Base-by-base conservation (phyloP, 2,797 vertebrate genomes). In the Sebastes nivosus region DNA sequence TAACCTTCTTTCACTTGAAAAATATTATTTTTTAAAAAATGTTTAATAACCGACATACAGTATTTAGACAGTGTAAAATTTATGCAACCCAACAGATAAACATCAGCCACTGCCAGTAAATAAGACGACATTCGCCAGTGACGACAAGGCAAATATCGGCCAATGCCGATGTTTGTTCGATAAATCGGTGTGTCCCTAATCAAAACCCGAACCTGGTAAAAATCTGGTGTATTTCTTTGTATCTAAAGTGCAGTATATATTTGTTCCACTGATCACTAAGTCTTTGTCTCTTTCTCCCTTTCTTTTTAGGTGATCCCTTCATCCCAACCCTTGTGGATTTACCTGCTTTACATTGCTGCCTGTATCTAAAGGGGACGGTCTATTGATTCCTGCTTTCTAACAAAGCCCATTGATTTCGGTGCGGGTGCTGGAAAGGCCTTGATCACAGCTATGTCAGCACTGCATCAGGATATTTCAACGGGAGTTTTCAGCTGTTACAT, bases 331-430 rank as follows among this genome's bases (percentile, higher is more conserved):
- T 77, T 75, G 79, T 79, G 83, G 87, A 87, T 80, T 79, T 72
- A 57, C 80, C 77, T 3, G 16, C 42, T 46, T 8, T 46, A 46
- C 42, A 18, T 46, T 46, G n/a, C 66, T 46, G 20, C 70, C 65
- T 85, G 75, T 60, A 84, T 83, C 70, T 72, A 25, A 57, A 77
- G 70, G 42, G 29, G 68, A 74, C 63, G 20, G 63, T 32, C 63
- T 64, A 86, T 83, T 86, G 87, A 88, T 87, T 60, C 46, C 73
- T 72, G 58, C 82, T 82, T 59, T 70, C 77, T 20, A 79, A 85
- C 81, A 87, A 88, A 91, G 80, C 81, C 72, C 64, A 84, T 85
- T 89, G 90, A 91, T 93, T 84, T 82, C 71, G 75, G 69, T 6
- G 72, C 76, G 66, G 30, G 16, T 75, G 52, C 68, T 79, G 80